These are phyloP conservation scores for Platycercus adscitus DNA, from an alignment of 2,113 vertebrate species.

Conservation along the genomic window DNA sequence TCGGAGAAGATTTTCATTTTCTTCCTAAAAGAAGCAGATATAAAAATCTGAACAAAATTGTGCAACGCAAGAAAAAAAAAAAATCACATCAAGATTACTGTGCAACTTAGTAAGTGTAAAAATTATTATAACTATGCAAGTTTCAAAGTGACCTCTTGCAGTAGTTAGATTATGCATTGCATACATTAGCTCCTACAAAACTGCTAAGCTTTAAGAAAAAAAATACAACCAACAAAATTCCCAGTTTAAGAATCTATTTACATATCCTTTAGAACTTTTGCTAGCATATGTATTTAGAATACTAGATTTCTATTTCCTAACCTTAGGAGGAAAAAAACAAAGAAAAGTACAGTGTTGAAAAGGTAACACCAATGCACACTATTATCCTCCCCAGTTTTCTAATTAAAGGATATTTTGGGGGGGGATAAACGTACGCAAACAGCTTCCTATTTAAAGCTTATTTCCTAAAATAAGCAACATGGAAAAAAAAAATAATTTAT, in stretches of 20 bases:
- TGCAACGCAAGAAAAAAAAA: background rate
- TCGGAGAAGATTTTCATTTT: slow-evolving; percentile 95
- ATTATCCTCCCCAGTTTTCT: background rate
- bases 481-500: background rate
- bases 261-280: background rate
- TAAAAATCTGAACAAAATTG: background rate
- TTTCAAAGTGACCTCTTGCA: background rate
- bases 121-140: background rate
- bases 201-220: background rate
- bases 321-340: rapidly evolving
- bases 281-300: background rate
- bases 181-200: background rate
- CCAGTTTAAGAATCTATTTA: background rate
- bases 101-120: background rate
- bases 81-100: rapidly evolving
- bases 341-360: background rate
- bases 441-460: background rate
- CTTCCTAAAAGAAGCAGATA: slow-evolving; percentile 50
- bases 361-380: background rate
- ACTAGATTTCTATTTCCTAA: background rate
- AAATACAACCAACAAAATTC: background rate
- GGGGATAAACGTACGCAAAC: background rate
- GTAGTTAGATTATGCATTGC: background rate
- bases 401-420: background rate
- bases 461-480: background rate